A percentile compares a stretch with the other conserved stretches of the same genome.
Conservation (phyloP, 2,888 invertebrate species). For the Himalopsyche tibetana region DNA sequence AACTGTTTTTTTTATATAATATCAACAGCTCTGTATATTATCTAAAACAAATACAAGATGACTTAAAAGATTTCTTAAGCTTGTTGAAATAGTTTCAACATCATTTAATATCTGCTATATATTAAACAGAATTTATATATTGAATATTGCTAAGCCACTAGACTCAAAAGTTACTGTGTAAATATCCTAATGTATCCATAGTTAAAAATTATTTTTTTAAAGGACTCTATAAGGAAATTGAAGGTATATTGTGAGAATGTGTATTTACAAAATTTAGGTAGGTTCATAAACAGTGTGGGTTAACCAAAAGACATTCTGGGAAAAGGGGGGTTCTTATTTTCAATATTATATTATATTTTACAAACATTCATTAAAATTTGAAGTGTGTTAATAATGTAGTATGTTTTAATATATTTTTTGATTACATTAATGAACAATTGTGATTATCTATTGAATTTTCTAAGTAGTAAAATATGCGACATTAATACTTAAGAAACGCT, state of each 20-base stretch:
- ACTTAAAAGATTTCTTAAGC: too few relatives aligned
- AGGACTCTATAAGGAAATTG: constrained; percentile 34
- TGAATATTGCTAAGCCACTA: background rate
- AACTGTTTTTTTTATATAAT: constrained; percentile 12
- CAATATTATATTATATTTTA: background rate
- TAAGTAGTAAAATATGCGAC: background rate
- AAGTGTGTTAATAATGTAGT: constrained; percentile 36
- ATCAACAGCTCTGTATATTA: background rate
- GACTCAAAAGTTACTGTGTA: background rate
- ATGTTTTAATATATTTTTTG: background rate
- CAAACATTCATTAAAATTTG: background rate
- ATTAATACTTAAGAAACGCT: background rate
- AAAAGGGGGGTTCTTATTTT: background rate
- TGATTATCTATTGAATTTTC: background rate
- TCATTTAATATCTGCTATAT: too few relatives aligned
- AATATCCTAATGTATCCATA: background rate
- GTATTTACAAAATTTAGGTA: constrained; percentile 44
- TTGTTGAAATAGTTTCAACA: too few relatives aligned
- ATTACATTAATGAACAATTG: constrained; percentile 6
- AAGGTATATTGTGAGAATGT: constrained; percentile 35
- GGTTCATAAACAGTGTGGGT: constrained; percentile 60
- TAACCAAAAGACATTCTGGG: constrained; percentile 64
- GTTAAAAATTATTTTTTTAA: background rate
- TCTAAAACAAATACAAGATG: background rate
- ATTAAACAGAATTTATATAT: too few relatives aligned